Base-by-base conservation (phyloP, 1,140 invertebrate species). In the Drosophila saltans region DNA sequence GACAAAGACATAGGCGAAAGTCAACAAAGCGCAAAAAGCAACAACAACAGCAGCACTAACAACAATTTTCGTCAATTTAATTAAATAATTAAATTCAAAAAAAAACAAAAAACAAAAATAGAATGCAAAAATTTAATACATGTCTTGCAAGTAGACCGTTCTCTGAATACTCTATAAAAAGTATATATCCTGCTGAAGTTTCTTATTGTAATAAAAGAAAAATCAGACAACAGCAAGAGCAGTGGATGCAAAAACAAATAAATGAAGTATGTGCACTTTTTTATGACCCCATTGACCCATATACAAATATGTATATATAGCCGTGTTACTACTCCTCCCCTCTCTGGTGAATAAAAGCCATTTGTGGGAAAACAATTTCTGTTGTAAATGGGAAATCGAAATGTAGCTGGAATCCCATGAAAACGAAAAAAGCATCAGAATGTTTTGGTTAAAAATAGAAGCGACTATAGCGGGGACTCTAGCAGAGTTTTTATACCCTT, bases 1-100 rank as follows among this genome's bases (percentile, higher is more conserved):
- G 10, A 28, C 55, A 59, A 21, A 55, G 26, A 65, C 63, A 80
- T 52, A 56, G 30, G 28, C 57, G 58, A 64, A 66, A 36, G 26
- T 36, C 56, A 72, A 39, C 63, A 52, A 28, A 59, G 65, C 55
- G 56, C 64, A 69, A 28, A 41, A 40, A 60, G 33, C 62, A 76
- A 56, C 63, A 28, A 41, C 10, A 60, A 26, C 62, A 76, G 48
- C 63, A 66, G 64, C 78, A 69, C 56, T 59, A 66, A 77, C 66
- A 72, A 78, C 75, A 79, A 68, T 86, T 81, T 81, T 59, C 80
- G 33, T 81, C 75, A 86, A 88, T 88, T 86, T 76, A 88, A 88
- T 86, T 80, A 88, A 86, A 88, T 77, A 86, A 88, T 86, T 79
- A 80, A 82, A 68, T 69, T 59, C 64, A 66, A 72, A 71, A 72